phyloP scores from a whole-genome alignment of 1,140 invertebrate species.

The Orius insidiosus region DNA sequence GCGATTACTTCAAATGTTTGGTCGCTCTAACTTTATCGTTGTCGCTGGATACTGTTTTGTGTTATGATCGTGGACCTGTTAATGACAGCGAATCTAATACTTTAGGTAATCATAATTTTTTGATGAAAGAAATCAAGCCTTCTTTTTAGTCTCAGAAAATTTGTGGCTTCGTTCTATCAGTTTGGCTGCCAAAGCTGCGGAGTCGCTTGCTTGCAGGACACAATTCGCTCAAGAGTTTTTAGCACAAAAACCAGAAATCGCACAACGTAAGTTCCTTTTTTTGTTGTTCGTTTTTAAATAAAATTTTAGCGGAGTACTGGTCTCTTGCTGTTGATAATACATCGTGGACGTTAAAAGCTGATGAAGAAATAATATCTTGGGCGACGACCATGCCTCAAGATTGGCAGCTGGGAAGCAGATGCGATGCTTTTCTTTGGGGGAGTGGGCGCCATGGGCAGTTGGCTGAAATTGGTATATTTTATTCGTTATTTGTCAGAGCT shows the following conservation, averaged over 20 bases:
- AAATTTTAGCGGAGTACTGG: constrained; percentile 23
- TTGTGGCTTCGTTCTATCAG: constrained; percentile 40
- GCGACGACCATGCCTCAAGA: constrained; percentile 40
- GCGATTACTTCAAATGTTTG: constrained; percentile 40
- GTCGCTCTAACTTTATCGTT: constrained; percentile 35
- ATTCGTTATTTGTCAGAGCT: neutral
- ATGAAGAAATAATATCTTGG: constrained; percentile 45
- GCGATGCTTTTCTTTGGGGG: constrained; percentile 43
- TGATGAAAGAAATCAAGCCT: neutral
- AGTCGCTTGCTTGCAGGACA: constrained; percentile 32
- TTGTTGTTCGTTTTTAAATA: neutral
- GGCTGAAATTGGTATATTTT: constrained; percentile 34
- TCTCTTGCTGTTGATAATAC: constrained; percentile 27
- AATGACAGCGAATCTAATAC: constrained; percentile 23
- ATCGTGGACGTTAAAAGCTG: constrained; percentile 38
- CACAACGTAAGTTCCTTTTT: constrained; percentile 11
- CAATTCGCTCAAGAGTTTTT: constrained; percentile 31
- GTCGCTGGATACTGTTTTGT: constrained; percentile 35
- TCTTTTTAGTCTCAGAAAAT: constrained; percentile 31
- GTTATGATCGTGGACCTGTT: constrained; percentile 29
- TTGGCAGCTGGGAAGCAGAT: constrained; percentile 49
- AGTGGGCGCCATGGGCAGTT: constrained; percentile 45
- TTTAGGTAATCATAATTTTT: constrained; percentile 18
- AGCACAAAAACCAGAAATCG: constrained; percentile 14
- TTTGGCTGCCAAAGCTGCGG: constrained; percentile 33